These are phyloP conservation scores for Tragopan temminckii DNA, from an alignment of 2,797 vertebrate species.

Conservation along the genomic window DNA sequence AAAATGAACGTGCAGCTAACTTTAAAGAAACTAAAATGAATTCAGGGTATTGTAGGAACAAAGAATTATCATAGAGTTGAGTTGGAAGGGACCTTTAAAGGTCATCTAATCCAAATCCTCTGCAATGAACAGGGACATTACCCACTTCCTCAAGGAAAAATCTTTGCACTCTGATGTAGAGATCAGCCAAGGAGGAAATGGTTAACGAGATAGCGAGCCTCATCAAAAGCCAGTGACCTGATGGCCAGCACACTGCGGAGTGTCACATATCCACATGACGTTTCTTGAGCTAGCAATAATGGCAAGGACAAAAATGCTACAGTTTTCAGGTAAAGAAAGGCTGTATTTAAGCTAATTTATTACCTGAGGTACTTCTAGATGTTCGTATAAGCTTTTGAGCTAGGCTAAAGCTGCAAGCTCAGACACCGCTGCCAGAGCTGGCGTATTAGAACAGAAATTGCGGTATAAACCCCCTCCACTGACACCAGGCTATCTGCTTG, in stretches of 20 bases:
- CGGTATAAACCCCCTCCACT: background rate
- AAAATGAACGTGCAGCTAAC: constrained; percentile 31
- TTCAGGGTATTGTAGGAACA: background rate
- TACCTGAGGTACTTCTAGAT: background rate
- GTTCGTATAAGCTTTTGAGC: background rate
- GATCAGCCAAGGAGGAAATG: constrained; percentile 52
- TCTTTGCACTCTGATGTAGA: constrained; percentile 4
- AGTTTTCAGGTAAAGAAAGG: background rate
- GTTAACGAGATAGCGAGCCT: background rate
- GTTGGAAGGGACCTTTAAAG: no score
- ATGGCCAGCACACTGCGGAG: background rate
- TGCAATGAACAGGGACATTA: background rate
- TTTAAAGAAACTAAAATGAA: constrained; percentile 21
- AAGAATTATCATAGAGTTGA: no score
- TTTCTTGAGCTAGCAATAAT: constrained; percentile 15
- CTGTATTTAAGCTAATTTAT: background rate
- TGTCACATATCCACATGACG: constrained; percentile 6
- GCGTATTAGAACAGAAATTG: background rate
- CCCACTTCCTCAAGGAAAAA: background rate
- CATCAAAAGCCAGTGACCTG: background rate
- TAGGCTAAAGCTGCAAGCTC: background rate
- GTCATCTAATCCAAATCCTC: no score
- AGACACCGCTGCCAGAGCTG: background rate
- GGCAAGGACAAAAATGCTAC: background rate
- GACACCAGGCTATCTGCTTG: background rate